Percentiles rank a stretch among this genome's conserved stretches.
phyloP scores from a whole-genome alignment of 2,888 invertebrate genomes.

The Melipona beecheii region DNA sequence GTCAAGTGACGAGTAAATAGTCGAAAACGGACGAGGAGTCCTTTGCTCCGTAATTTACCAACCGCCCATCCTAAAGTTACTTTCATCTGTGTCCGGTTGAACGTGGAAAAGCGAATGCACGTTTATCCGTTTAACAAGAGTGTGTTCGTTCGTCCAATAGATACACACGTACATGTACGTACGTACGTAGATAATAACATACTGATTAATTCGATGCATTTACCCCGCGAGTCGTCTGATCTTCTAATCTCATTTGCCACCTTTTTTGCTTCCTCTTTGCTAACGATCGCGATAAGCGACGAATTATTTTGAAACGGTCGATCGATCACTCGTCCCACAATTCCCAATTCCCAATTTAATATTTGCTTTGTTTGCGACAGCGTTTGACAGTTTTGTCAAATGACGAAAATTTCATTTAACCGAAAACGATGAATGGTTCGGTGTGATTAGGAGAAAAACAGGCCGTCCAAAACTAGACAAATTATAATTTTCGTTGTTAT shows the following conservation, averaged over 20 bases:
- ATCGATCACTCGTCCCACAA: background rate
- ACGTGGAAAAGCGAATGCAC: background rate
- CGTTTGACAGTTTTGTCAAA: too few species aligned
- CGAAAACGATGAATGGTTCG: too few species aligned
- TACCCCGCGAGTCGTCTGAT: too few species aligned
- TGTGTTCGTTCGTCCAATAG: background rate
- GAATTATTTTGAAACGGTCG: background rate
- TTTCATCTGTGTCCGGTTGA: background rate
- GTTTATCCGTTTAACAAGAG: background rate
- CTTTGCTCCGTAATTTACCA: constrained; percentile 29
- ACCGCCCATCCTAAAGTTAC: constrained; percentile 13
- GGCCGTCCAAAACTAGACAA: background rate
- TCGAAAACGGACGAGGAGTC: constrained; percentile 17
- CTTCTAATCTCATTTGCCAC: background rate
- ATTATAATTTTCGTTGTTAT: background rate
- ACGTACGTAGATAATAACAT: too few species aligned
- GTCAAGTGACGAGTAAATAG: constrained; percentile 46
- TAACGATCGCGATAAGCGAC: background rate
- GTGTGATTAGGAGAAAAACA: too few species aligned
- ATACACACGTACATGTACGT: background rate
- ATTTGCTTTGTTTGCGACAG: too few species aligned
- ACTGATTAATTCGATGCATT: background rate
- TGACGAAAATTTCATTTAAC: too few species aligned
- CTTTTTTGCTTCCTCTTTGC: too few species aligned
- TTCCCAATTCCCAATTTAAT: background rate